Conservation (phyloP, 2,888 invertebrate species). For the Clanis bilineata region DNA sequence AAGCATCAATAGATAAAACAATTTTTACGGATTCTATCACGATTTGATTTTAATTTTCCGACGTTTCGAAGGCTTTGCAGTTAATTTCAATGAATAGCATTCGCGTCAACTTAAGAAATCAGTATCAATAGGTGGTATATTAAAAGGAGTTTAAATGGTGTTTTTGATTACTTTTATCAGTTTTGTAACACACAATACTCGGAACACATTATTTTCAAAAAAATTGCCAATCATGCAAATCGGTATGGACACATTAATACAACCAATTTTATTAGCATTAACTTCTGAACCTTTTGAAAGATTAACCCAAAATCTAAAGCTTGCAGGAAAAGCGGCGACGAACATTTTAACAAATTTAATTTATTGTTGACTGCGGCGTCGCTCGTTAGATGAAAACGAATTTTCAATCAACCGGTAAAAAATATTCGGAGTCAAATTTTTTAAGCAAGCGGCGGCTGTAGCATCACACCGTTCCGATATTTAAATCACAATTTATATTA, state of each 20-base stretch:
- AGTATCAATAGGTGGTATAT: no score
- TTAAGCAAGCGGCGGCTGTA: conserved; percentile 34
- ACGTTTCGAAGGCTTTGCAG: no score
- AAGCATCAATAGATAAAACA: no score
- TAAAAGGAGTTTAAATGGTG: no score
- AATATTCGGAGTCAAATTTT: conserved; percentile 51
- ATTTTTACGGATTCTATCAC: no score
- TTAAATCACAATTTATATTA: conserved; percentile 5
- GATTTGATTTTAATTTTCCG: no score
- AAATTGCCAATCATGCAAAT: not conserved
- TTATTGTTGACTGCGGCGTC: conserved; percentile 62
- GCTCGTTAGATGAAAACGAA: conserved; percentile 64
- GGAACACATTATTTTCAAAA: no score
- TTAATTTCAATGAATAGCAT: no score
- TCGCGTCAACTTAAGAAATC: no score
- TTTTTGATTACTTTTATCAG: no score
- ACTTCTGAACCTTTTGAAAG: conserved; percentile 4
- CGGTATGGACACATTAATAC: not conserved
- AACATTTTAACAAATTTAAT: conserved; percentile 61
- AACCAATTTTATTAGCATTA: not conserved
- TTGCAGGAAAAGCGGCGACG: conserved; percentile 43
- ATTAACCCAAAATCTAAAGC: conserved; percentile 19
- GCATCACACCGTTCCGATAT: conserved; percentile 12
- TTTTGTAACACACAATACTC: no score
- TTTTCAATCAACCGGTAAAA: conserved; percentile 58